Evolutionary conservation across 2,797 vertebrate species (phyloP).

Genomic region (Perodicticus potto): DNA sequence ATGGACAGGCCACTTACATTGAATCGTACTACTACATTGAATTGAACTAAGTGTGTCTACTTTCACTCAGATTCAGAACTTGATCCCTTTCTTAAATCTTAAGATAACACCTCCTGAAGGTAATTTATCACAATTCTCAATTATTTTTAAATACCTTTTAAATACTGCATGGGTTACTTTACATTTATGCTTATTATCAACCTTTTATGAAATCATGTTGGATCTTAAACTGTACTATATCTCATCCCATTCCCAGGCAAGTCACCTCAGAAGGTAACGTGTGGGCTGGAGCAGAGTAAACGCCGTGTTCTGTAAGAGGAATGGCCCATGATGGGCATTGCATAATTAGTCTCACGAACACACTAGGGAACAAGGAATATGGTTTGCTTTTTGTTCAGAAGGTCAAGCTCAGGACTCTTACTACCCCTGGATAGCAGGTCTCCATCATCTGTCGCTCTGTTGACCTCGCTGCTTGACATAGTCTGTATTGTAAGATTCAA

Average conservation of each 20-base stretch:
- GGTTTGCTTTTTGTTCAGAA: not conserved
- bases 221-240: not conserved
- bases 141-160: constrained; percentile 49
- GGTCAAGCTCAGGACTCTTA: fast-evolving
- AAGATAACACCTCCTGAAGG: not conserved
- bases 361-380: not conserved
- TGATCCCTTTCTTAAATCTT: not conserved
- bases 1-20: not conserved
- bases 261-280: not conserved
- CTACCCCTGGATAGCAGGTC: fast-evolving
- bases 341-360: not conserved
- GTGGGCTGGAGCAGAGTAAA: not conserved
- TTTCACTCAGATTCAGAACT: not conserved
- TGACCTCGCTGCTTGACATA: not conserved
- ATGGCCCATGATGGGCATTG: fast-evolving
- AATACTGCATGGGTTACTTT: not conserved
- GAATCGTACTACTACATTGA: fast-evolving
- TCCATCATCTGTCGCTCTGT: not conserved
- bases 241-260: not conserved
- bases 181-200: not conserved
- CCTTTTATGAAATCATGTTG: not conserved
- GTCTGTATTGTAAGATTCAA: not conserved
- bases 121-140: not conserved
- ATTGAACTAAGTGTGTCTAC: not conserved
- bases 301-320: not conserved